Evolutionary conservation across 2,888 invertebrate genomes (phyloP).

Genomic region (Leucophenga montana): DNA sequence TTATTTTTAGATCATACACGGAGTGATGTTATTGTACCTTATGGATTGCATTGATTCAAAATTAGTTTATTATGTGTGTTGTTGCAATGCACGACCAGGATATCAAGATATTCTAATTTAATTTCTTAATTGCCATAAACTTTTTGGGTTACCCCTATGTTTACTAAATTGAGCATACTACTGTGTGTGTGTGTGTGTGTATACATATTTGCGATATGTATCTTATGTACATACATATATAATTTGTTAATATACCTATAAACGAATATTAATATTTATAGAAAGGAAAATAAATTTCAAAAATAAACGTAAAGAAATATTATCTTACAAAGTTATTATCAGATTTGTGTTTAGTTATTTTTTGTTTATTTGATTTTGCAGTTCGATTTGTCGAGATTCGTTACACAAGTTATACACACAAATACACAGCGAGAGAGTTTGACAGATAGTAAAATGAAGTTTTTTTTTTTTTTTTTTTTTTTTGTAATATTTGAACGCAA

Average conservation of each 20-base stretch:
- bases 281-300: neutral
- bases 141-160: too few relatives aligned
- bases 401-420: slow-evolving; percentile 51
- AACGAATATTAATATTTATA: too few relatives aligned
- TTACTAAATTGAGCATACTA: slow-evolving; percentile 4
- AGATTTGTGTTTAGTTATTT: slow-evolving; percentile 38
- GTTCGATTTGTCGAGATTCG: slow-evolving; percentile 47
- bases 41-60: too few relatives aligned
- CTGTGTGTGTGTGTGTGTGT: slow-evolving; percentile 16
- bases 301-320: slow-evolving; percentile 51
- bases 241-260: neutral
- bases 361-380: slow-evolving; percentile 17
- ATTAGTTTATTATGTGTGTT: too few relatives aligned
- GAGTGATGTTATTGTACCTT: too few relatives aligned
- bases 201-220: slow-evolving; percentile 14
- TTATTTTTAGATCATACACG: too few relatives aligned
- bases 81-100: too few relatives aligned
- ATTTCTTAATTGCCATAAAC: too few relatives aligned
- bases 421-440: slow-evolving; percentile 57
- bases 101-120: too few relatives aligned
- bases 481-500: slow-evolving; percentile 25
- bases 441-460: slow-evolving; percentile 56
- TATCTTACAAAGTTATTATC: slow-evolving; percentile 68
- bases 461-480: slow-evolving; percentile 38
- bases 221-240: slow-evolving; percentile 32